Evolutionary conservation across 2,797 vertebrate species (phyloP), one percentile per base, ranked within the genome.

Genomic region (Eupleurogrammus muticus): DNA sequence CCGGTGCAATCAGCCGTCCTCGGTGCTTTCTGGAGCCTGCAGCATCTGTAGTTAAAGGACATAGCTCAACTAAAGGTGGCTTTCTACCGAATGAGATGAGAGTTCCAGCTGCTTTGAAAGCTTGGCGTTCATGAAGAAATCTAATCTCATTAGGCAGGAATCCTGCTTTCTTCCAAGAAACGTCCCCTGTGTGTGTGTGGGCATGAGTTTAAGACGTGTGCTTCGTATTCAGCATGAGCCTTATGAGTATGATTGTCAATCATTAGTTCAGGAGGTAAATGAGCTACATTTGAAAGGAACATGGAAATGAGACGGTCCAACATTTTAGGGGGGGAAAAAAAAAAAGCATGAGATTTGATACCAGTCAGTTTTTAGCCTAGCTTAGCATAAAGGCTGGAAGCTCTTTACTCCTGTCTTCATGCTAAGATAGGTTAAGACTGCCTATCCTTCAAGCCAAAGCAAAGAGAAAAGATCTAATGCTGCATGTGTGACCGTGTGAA

Each of bases 1-100:
- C 66, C 56, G 59, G 62, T 71, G 61, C 68, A 61, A 56, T 83
- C 46, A 69, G 62, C 72, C 66, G 75, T 82, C 78, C 81, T 84
- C 53, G 46, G 60, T 80, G 72, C 65, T 55, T 66, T 70, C 57
- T 56, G 54, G 72, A 55, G 77, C 79, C 58, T 62, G 51, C 49
- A 61, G 12, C 66, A 24, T 76, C 40, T 44, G 52, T 17, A 54
- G 21, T 59, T 19, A 64, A 59, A 38, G 24, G 19, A 24, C 58
- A 54, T 20, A 5, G n/a, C 20, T 67, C 11, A 55, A 64, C 53
- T 42, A 3, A 42, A 63, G 50, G 16, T 35, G 58, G 34, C 1
- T 65, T 54, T 20, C 51, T 62, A 58, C 61, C 4, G 46, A 64
- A 71, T 59, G 19, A 52, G 36, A 75, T 59, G 48, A 67, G 42